Evolutionary conservation across 2,888 invertebrate species (phyloP).

Genomic region (Pharmacophagus antenor): DNA sequence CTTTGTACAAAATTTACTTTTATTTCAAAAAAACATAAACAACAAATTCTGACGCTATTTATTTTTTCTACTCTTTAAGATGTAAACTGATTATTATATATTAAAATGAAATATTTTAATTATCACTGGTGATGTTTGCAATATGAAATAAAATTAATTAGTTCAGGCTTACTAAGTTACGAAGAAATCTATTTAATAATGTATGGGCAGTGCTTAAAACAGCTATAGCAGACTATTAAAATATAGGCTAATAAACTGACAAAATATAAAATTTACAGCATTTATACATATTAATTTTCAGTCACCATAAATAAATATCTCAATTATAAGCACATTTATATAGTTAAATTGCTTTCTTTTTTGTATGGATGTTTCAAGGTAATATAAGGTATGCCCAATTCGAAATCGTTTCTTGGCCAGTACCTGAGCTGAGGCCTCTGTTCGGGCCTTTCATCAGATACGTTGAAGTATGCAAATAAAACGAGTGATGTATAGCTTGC

Average conservation of each 20-base stretch:
- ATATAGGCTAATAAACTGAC: not conserved
- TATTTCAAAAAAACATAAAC: too few relatives aligned
- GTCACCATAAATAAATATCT: not conserved
- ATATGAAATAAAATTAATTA: not conserved
- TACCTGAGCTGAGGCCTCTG: constrained; percentile 85
- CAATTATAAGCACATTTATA: constrained; percentile 47
- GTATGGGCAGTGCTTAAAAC: not conserved
- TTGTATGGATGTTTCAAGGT: constrained; percentile 82
- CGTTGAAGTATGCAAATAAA: constrained; percentile 89
- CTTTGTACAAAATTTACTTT: too few relatives aligned
- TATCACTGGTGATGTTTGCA: not conserved
- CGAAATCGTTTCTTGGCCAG: constrained; percentile 89
- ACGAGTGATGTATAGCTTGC: constrained; percentile 89
- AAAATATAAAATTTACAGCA: not conserved
- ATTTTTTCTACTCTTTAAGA: too few relatives aligned
- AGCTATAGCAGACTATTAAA: not conserved
- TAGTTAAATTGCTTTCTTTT: constrained; percentile 67
- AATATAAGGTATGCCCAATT: constrained; percentile 88
- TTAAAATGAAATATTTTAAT: not conserved
- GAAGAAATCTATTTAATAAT: not conserved
- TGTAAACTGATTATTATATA: too few relatives aligned
- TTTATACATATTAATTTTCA: not conserved
- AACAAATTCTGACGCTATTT: too few relatives aligned
- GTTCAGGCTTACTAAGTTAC: not conserved
- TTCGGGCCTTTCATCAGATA: constrained; percentile 85